Percentiles rank a stretch among this genome's conserved stretches.
phyloP scores from a whole-genome alignment of 2,797 vertebrate species.

The Balearica regulorum region DNA sequence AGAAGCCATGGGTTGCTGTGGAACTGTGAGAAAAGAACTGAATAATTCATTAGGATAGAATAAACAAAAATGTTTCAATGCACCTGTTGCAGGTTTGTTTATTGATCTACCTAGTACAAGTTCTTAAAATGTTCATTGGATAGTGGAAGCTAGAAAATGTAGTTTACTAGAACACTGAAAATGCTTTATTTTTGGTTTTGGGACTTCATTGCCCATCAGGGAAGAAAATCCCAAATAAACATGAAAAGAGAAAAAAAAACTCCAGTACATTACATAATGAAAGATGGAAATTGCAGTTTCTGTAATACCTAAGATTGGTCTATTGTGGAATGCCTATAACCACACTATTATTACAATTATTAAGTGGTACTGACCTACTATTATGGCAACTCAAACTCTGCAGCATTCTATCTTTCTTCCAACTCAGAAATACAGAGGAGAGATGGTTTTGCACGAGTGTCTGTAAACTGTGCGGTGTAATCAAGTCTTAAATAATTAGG shows the following conservation, averaged over 20 bases:
- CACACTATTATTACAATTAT: background rate
- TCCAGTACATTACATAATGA: background rate
- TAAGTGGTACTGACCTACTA: background rate
- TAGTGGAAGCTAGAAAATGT: background rate
- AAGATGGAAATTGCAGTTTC: background rate
- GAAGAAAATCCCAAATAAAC: background rate
- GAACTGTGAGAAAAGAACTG: conserved; percentile 13
- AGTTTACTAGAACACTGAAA: background rate
- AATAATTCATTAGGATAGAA: conserved; percentile 47
- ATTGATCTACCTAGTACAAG: conserved; percentile 9
- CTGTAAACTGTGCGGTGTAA: background rate
- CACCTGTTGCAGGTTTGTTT: conserved; percentile 15
- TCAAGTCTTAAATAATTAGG: background rate
- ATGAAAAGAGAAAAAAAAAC: background rate
- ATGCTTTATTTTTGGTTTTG: background rate
- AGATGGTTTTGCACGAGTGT: background rate
- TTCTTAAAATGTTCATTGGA: background rate
- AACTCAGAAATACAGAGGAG: background rate
- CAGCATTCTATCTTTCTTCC: background rate
- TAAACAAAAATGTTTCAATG: conserved; percentile 38
- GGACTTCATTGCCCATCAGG: background rate
- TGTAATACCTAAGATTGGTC: background rate
- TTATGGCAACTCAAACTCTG: background rate
- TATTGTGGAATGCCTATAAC: background rate
- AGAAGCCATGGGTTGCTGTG: conserved; percentile 4